Percentiles rank a stretch among this genome's conserved stretches.
phyloP scores from a whole-genome alignment of 2,888 invertebrate genomes.

The Thumatha senex region DNA sequence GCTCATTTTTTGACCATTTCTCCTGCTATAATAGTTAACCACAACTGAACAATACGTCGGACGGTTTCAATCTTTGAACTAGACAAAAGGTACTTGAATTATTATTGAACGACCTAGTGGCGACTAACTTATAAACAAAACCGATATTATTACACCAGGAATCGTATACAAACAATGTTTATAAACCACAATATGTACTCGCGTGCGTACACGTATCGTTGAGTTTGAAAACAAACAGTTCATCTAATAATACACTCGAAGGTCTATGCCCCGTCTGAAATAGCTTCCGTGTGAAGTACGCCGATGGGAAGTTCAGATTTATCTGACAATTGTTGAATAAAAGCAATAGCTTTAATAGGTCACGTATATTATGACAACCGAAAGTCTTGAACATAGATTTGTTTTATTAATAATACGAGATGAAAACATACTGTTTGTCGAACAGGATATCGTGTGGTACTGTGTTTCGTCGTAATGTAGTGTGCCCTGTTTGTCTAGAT shows the following conservation, averaged over 20 bases:
- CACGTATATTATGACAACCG: too few species aligned
- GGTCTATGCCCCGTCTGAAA: conserved; percentile 12
- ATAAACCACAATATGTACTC: background rate
- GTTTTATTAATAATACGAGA: too few species aligned
- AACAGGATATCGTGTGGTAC: too few species aligned
- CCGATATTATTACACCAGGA: background rate
- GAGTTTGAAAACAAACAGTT: conserved; percentile 7
- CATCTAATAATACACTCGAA: conserved; percentile 8
- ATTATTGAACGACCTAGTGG: background rate
- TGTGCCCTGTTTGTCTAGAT: too few species aligned
- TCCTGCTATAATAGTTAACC: too few species aligned
- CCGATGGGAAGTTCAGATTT: background rate
- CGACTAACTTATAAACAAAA: background rate
- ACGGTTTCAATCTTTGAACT: too few species aligned
- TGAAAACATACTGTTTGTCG: too few species aligned
- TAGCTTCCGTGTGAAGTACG: conserved; percentile 1
- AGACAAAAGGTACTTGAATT: too few species aligned
- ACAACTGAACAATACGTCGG: too few species aligned
- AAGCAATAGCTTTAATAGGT: background rate
- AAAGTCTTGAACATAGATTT: too few species aligned
- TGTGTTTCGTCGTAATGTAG: too few species aligned
- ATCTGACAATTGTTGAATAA: conserved; percentile 1
- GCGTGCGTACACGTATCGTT: background rate
- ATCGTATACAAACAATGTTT: conserved; percentile 1
- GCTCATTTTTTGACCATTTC: too few species aligned